Evolutionary conservation across 2,888 invertebrate genomes (phyloP), one percentile per base, ranked within the genome.

Genomic region (Chymomyza fuscimana): DNA sequence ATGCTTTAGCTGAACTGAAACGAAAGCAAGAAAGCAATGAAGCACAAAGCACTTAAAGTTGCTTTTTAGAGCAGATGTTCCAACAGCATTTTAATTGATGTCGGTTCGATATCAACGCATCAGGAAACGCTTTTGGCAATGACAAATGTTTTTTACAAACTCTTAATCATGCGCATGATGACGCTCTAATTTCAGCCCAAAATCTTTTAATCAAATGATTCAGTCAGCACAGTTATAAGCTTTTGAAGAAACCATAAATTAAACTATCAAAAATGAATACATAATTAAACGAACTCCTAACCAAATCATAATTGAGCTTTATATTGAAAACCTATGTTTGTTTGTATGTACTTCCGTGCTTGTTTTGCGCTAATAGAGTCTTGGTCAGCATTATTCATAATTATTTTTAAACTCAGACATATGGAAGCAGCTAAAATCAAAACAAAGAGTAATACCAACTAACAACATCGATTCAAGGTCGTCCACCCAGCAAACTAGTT

Each of bases 401-500:
- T 70, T 71, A 72, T 72, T 72, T 72, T 51, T 71, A 72, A 65
- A 63, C 36, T 22, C 7, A 50, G 67, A 71, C 63, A 12, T 6
- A 61, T 32, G 32, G 52, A 63, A 72, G 50, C 66, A 72, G 46
- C 59, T 12, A 52, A 52, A 63, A 66, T 29, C 73, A 56, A 46
- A 69, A 67, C 63, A 69, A 65, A 70, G 62, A 70, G 59, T 65
- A 25, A 50, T 19, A 56, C 25, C 65, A 70, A 54, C 19, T 54
- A 54, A 46, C 40, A 46, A 46, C 12, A 46, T 54, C 71, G 74
- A 78, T 72, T 84, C 82, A 82, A 82, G 82, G 82, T 84, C 84
- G 76, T 52, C 54, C 63, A 19, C 69, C 66, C 65, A 74, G 62
- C 9, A 73, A 74, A 74, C 74, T 16, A 19, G 74, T 74, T 74